A percentile compares a stretch with the other conserved stretches of the same genome.
phyloP scores from a whole-genome alignment of 2,113 vertebrate genomes.

The Vulpes ferrilata region DNA sequence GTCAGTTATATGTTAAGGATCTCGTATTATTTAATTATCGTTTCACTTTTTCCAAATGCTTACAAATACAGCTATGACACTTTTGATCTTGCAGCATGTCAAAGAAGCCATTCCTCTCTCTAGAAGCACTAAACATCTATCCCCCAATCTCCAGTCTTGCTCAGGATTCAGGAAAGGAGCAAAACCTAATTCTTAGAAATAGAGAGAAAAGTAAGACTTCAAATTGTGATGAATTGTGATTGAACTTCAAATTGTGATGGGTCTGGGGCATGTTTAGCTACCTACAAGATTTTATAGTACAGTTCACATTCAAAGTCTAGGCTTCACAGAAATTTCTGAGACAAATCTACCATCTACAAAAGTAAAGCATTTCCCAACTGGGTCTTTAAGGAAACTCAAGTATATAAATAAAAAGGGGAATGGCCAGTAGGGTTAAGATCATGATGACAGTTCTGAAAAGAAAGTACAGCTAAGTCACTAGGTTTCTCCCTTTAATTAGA shows the following conservation, averaged over 20 bases:
- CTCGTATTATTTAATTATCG: neutral
- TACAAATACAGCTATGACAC: neutral
- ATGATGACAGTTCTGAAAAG: slow-evolving; percentile 22
- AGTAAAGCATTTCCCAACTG: neutral
- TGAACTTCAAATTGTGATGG: neutral
- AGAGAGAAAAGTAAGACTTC: neutral
- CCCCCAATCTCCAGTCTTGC: neutral
- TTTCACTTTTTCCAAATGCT: slow-evolving; percentile 1
- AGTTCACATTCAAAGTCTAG: neutral
- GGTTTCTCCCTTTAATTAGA: neutral
- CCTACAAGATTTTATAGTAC: neutral
- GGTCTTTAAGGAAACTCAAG: neutral
- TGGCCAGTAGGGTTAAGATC: neutral
- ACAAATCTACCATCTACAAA: slow-evolving; percentile 25
- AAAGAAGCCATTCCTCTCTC: neutral
- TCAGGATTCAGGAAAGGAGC: neutral
- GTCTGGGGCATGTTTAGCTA: neutral
- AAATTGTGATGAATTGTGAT: neutral
- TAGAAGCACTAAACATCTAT: neutral
- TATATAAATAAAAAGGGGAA: neutral
- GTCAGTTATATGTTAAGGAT: neutral
- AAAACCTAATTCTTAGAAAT: neutral
- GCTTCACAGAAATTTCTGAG: neutral
- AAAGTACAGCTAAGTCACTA: neutral
- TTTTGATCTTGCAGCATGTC: neutral